Percentiles rank a stretch among this genome's conserved stretches.
Conservation (phyloP, 2,888 invertebrate species). For the Nemoura dubitans region DNA sequence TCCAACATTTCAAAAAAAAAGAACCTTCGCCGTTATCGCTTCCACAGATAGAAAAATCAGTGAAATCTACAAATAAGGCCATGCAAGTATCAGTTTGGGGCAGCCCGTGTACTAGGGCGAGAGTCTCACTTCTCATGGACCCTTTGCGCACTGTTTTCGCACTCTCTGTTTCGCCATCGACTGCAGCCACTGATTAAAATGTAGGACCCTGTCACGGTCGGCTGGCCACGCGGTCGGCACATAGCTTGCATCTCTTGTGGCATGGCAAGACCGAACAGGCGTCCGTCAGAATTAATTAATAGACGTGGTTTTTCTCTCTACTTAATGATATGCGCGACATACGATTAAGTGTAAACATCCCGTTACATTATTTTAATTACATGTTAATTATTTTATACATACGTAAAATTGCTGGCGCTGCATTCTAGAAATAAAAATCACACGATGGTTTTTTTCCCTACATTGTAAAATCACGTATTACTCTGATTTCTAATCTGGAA, state of each 20-base stretch:
- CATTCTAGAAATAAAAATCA: constrained; percentile 4
- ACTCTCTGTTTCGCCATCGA: neutral
- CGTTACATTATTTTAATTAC: constrained; percentile 7
- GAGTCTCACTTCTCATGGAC: neutral
- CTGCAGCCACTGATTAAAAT: neutral
- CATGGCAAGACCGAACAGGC: neutral
- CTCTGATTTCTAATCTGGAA: neutral
- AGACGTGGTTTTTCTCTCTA: neutral
- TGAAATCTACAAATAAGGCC: no score
- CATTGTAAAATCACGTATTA: neutral
- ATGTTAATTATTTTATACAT: neutral
- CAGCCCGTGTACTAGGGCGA: neutral
- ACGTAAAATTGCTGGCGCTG: neutral
- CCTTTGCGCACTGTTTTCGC: no score
- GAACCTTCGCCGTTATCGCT: no score
- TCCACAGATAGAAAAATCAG: neutral
- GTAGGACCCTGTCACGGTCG: neutral
- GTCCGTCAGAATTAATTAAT: neutral
- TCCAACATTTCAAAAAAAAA: no score
- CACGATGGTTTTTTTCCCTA: neutral
- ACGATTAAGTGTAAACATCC: constrained; percentile 1
- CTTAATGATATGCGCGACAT: neutral
- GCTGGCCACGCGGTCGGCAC: neutral
- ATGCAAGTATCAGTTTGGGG: neutral
- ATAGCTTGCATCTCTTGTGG: neutral